A percentile compares a stretch with the other conserved stretches of the same genome.
Evolutionary conservation across 2,888 invertebrate species (phyloP).

Genomic region (Mongoloraphidia duomilia): DNA sequence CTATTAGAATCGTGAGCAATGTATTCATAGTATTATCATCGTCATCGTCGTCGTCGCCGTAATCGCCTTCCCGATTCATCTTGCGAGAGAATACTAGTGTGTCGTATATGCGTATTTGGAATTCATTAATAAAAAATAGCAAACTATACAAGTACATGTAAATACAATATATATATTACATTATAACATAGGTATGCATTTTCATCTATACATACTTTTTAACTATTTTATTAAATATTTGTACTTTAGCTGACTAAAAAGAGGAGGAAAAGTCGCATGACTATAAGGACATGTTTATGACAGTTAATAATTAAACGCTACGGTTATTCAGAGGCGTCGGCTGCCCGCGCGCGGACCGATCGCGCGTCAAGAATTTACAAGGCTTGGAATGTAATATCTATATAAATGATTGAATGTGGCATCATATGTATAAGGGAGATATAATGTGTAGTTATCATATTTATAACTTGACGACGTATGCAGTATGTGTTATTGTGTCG

Average conservation of each 20-base stretch:
- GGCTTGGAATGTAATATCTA: constrained; percentile 22
- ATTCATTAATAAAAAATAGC: constrained; percentile 6
- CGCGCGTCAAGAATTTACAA: constrained; percentile 9
- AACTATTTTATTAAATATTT: constrained; percentile 41
- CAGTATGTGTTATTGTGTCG: constrained; percentile 5
- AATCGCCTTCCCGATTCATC: too few relatives aligned
- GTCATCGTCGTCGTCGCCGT: too few relatives aligned
- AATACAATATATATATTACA: neutral
- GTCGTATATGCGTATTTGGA: neutral
- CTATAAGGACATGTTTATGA: constrained; percentile 14
- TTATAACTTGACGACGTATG: constrained; percentile 3
- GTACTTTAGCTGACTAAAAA: constrained; percentile 73
- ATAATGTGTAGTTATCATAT: neutral
- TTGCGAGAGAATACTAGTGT: too few relatives aligned
- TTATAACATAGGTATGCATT: neutral
- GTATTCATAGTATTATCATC: too few relatives aligned
- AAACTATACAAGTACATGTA: constrained; percentile 4
- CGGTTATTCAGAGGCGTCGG: neutral
- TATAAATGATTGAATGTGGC: neutral
- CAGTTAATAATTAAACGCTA: constrained; percentile 9
- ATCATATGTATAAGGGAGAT: too few relatives aligned
- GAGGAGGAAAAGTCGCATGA: constrained; percentile 26
- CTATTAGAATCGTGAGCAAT: too few relatives aligned
- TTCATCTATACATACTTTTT: neutral
- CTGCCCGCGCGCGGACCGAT: constrained; percentile 10